phyloP scores from a whole-genome alignment of 1,140 invertebrate species.

The Trichoplusia ni region DNA sequence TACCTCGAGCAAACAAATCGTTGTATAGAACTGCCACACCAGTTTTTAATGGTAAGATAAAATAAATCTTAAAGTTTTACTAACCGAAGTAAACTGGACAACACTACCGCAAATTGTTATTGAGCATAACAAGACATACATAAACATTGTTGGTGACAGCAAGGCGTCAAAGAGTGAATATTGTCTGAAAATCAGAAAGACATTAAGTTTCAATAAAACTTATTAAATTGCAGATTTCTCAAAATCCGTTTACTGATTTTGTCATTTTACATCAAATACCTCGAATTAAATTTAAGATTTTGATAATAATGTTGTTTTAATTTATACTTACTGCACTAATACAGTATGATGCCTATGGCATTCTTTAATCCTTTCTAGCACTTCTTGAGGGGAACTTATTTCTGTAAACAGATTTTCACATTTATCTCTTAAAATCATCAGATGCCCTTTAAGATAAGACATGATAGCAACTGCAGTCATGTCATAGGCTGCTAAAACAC shows the following conservation, averaged over 20 bases:
- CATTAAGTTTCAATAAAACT: no score
- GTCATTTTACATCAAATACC: no score
- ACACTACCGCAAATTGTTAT: slow-evolving; percentile 56
- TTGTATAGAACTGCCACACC: no score
- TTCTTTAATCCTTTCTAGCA: slow-evolving; percentile 52
- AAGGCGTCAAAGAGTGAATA: slow-evolving; percentile 42
- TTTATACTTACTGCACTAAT: slow-evolving; percentile 55
- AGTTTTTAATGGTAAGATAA: no score
- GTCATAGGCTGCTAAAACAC: slow-evolving; percentile 54
- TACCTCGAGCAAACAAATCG: no score
- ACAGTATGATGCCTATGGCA: slow-evolving; percentile 61
- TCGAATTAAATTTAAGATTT: no score
- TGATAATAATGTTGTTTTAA: no score
- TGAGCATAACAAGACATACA: slow-evolving; percentile 57
- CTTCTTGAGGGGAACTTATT: slow-evolving; percentile 20
- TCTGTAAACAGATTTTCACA: slow-evolving; percentile 50
- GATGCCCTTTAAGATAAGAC: slow-evolving; percentile 42
- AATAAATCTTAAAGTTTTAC: slow-evolving; percentile 1
- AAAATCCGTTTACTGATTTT: no score
- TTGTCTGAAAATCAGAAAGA: slow-evolving; percentile 37
- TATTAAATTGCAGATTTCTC: no score
- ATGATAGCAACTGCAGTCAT: slow-evolving; percentile 49
- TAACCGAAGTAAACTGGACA: slow-evolving; percentile 49
- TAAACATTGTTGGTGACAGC: slow-evolving; percentile 49
- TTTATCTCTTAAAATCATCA: slow-evolving; percentile 51